These are phyloP conservation scores for Drosophila antonietae DNA, from an alignment of 2,888 invertebrate species.

Conservation along the genomic window DNA sequence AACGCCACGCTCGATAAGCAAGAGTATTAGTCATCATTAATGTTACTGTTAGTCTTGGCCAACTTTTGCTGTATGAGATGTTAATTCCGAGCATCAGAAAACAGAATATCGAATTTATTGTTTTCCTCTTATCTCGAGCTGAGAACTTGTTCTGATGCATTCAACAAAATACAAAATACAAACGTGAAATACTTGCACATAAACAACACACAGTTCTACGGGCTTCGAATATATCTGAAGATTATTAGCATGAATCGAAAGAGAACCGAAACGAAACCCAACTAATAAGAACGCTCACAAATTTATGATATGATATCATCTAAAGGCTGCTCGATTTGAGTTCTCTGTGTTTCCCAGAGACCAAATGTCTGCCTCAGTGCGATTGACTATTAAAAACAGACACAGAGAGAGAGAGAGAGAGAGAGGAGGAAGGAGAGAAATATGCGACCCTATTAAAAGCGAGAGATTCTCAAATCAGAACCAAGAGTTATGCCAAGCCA, in stretches of 20 bases:
- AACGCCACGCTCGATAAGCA: background rate
- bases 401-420: background rate
- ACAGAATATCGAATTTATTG: slow-evolving; percentile 28
- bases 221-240: slow-evolving; percentile 27
- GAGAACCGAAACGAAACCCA: slow-evolving; percentile 32
- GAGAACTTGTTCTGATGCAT: slow-evolving; percentile 38
- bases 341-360: slow-evolving; percentile 52
- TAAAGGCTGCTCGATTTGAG: slow-evolving; percentile 45
- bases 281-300: slow-evolving; percentile 71
- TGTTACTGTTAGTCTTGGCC: background rate
- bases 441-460: slow-evolving; percentile 64
- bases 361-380: slow-evolving; percentile 54
- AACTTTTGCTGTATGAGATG: slow-evolving; percentile 1
- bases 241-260: slow-evolving; percentile 46
- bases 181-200: slow-evolving; percentile 29
- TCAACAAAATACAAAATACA: slow-evolving; percentile 16
- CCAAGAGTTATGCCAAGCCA: slow-evolving; percentile 68
- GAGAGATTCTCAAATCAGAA: slow-evolving; percentile 33
- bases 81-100: background rate
- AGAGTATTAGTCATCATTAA: slow-evolving; percentile 1
- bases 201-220: slow-evolving; percentile 43
- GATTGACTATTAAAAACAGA: slow-evolving; percentile 5
- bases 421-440: slow-evolving; percentile 27
- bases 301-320: slow-evolving; percentile 81
- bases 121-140: slow-evolving; percentile 19